phyloP scores from a whole-genome alignment of 2,888 invertebrate genomes.

The Agonopterix alstromeriana region DNA sequence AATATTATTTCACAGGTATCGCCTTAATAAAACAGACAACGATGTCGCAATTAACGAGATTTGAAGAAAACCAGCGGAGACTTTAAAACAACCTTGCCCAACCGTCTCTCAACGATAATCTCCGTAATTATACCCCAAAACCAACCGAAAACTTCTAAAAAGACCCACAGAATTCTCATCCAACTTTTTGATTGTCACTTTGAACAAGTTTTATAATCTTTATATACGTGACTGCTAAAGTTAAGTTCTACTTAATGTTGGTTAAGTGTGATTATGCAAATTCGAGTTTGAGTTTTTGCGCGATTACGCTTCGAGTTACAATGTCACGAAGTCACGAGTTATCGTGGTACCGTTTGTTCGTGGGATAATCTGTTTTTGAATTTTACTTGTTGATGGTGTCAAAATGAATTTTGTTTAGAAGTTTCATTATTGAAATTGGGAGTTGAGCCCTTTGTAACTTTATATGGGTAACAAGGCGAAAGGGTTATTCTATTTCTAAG shows the following conservation, averaged over 20 bases:
- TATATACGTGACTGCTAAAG: constrained; percentile 25
- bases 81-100: too few species aligned
- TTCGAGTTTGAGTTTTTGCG: constrained; percentile 10
- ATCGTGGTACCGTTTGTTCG: constrained; percentile 21
- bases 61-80: too few species aligned
- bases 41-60: too few species aligned
- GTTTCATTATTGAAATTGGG: too few species aligned
- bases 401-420: too few species aligned
- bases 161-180: background rate
- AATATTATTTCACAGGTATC: too few species aligned
- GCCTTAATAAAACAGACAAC: too few species aligned
- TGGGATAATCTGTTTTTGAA: constrained; percentile 1
- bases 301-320: constrained; percentile 18
- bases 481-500: too few species aligned
- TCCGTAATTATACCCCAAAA: too few species aligned
- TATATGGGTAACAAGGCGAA: too few species aligned
- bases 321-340: constrained; percentile 32
- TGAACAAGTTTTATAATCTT: constrained; percentile 22
- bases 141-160: background rate
- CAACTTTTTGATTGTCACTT: constrained; percentile 1
- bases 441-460: too few species aligned
- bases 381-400: background rate
- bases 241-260: constrained; percentile 5
- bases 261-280: constrained; percentile 33
- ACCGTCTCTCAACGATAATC: too few species aligned